phyloP scores from a whole-genome alignment of 2,888 invertebrate genomes.

The Tipula helvola region DNA sequence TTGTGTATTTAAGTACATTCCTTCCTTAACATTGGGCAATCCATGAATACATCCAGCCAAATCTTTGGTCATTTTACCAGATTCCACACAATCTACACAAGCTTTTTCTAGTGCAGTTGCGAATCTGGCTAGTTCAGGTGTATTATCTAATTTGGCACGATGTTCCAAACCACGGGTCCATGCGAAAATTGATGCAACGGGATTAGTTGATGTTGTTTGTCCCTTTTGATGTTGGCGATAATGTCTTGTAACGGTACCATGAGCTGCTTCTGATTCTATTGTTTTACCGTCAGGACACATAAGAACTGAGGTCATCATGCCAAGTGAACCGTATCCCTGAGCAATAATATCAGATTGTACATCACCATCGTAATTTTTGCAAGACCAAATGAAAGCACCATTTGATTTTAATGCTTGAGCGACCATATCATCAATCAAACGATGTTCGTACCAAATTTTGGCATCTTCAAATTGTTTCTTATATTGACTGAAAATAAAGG shows the following conservation, averaged over 20 bases:
- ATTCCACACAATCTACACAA: constrained; percentile 70
- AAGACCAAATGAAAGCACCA: constrained; percentile 85
- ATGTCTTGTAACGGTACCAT: constrained; percentile 84
- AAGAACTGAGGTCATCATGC: constrained; percentile 83
- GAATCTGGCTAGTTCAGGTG: constrained; percentile 60
- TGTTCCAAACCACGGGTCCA: constrained; percentile 80
- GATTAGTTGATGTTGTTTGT: constrained; percentile 76
- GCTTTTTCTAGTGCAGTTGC: constrained; percentile 61
- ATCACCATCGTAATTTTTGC: constrained; percentile 89
- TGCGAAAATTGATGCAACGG: constrained; percentile 83
- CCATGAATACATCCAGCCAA: constrained; percentile 79
- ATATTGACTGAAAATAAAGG: constrained; percentile 44
- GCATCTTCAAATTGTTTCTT: constrained; percentile 58
- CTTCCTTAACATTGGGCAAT: constrained; percentile 63
- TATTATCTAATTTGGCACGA: constrained; percentile 68
- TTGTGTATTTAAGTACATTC: constrained; percentile 71
- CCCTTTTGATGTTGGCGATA: constrained; percentile 81
- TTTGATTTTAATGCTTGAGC: constrained; percentile 71
- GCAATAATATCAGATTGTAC: constrained; percentile 84
- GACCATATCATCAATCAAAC: constrained; percentile 87
- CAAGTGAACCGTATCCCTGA: constrained; percentile 68
- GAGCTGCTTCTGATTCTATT: constrained; percentile 83
- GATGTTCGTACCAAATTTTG: constrained; percentile 84
- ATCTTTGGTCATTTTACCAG: constrained; percentile 81
- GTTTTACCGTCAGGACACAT: constrained; percentile 77